phyloP scores from a whole-genome alignment of 2,888 invertebrate species.

The Agrotis segetum region DNA sequence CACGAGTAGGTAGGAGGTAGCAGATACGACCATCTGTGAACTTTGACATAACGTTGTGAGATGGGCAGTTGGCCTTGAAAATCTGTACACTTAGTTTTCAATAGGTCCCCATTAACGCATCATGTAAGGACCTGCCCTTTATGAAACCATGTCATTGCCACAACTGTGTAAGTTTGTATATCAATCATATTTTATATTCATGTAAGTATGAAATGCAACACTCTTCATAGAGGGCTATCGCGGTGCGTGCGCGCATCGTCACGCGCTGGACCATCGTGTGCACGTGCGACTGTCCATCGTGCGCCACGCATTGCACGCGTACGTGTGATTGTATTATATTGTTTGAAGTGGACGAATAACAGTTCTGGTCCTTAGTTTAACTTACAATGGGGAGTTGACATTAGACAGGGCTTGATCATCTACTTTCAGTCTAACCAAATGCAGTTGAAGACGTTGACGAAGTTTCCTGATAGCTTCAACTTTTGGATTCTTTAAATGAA shows the following conservation, averaged over 20 bases:
- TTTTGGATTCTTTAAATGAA: too few relatives aligned
- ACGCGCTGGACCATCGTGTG: conserved; percentile 37
- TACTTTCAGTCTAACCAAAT: not conserved
- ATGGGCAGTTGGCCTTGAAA: conserved; percentile 29
- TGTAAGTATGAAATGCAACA: conserved; percentile 23
- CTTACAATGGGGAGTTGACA: too few relatives aligned
- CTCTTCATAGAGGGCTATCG: conserved; percentile 48
- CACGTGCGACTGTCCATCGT: conserved; percentile 29
- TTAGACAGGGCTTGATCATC: not conserved
- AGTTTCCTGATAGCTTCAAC: too few relatives aligned
- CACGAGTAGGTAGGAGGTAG: not conserved
- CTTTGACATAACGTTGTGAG: conserved; percentile 7
- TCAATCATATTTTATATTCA: conserved; percentile 10
- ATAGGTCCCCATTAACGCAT: conserved; percentile 11
- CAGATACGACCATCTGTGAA: conserved; percentile 13
- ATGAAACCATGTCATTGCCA: conserved; percentile 52
- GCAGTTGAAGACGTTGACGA: too few relatives aligned
- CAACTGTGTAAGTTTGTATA: not conserved
- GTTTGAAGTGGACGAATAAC: not conserved
- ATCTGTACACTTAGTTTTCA: not conserved
- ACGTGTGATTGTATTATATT: conserved; percentile 4
- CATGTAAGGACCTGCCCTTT: conserved; percentile 41
- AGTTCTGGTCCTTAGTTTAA: too few relatives aligned
- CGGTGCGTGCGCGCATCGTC: conserved; percentile 42
- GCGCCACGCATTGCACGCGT: conserved; percentile 22